Conservation (phyloP, 2,797 vertebrate genomes). For the Falco columbarius region DNA sequence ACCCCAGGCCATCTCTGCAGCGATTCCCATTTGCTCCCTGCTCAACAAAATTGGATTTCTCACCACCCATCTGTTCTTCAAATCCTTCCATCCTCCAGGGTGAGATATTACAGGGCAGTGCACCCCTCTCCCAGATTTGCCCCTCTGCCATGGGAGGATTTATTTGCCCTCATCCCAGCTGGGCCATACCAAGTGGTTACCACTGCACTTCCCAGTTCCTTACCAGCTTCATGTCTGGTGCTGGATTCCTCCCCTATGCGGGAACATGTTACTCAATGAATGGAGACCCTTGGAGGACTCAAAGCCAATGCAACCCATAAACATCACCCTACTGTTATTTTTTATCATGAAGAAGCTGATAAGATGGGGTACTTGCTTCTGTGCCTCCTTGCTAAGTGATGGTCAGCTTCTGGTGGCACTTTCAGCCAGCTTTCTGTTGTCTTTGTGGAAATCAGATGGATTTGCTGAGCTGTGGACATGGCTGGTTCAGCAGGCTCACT, state of each 20-base stretch:
- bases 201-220: not conserved
- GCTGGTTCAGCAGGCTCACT: not conserved
- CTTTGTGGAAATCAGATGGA: not conserved
- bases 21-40: not conserved
- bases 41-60: rapidly evolving
- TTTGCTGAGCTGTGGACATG: not conserved
- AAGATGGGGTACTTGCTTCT: not conserved
- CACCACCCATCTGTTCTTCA: too few relatives aligned
- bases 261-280: not conserved
- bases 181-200: too few relatives aligned
- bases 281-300: not conserved
- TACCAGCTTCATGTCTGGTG: not conserved
- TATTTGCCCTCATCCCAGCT: not conserved
- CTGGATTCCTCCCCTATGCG: rapidly evolving
- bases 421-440: not conserved
- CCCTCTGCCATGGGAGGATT: not conserved
- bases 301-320: not conserved
- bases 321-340: not conserved
- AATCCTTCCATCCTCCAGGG: too few relatives aligned
- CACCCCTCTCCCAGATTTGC: not conserved
- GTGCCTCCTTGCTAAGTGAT: not conserved
- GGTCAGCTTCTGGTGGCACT: not conserved
- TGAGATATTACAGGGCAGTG: not conserved
- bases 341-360: not conserved
- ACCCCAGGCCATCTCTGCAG: not conserved